Percentiles rank a stretch among this genome's conserved stretches.
These are phyloP conservation scores for Resseliella maxima DNA, from an alignment of 2,888 invertebrate genomes.

Conservation along the genomic window DNA sequence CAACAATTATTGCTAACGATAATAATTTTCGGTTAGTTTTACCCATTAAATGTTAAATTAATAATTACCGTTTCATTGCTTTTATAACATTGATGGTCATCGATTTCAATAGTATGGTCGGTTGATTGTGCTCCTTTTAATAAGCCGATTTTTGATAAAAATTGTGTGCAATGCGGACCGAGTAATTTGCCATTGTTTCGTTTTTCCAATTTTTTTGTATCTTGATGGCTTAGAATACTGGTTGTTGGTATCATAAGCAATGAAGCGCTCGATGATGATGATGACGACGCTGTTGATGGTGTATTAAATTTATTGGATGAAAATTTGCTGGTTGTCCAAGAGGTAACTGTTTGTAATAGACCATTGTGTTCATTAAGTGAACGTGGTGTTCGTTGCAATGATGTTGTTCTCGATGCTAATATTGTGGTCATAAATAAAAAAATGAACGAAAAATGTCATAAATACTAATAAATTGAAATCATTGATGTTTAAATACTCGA, in stretches of 20 bases:
- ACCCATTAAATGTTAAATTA: not conserved
- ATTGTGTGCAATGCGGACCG: constrained; percentile 68
- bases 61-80: constrained; percentile 67
- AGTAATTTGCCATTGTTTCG: constrained; percentile 60
- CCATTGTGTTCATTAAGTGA: constrained; percentile 57
- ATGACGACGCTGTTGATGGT: constrained; percentile 45
- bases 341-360: constrained; percentile 50
- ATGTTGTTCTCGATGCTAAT: constrained; percentile 3
- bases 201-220: constrained; percentile 17
- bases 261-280: constrained; percentile 51
- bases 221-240: not conserved
- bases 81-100: constrained; percentile 68
- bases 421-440: no score
- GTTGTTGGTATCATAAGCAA: constrained; percentile 53
- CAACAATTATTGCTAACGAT: no score
- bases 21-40: not conserved
- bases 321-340: constrained; percentile 47
- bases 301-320: constrained; percentile 23
- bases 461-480: not conserved
- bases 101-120: constrained; percentile 62
- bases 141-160: constrained; percentile 67
- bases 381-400: constrained; percentile 60
- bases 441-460: no score
- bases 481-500: no score
- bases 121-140: constrained; percentile 62